Base-by-base conservation (phyloP, 1,140 invertebrate genomes). In the Acromyrmex heyeri region DNA sequence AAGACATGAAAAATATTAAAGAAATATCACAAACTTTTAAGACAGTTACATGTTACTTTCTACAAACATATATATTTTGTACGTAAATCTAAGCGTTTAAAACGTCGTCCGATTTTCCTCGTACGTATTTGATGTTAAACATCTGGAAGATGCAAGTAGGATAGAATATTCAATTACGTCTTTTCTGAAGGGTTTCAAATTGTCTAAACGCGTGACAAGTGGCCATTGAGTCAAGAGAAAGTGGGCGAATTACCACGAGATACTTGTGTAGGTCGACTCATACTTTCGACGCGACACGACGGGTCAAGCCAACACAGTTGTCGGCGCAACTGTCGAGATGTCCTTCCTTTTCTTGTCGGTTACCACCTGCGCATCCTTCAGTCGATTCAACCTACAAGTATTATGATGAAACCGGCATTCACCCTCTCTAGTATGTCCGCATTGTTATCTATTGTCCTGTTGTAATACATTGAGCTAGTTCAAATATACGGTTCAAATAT, bases 161-260 rank as follows among this genome's bases (percentile, higher is more conserved):
- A 38, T 76, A 16, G 34, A 76, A 44, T 61, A 76, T 61, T 57
- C 73, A 61, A 76, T 76, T 76, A 76, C n/a, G 30, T 38, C 73
- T 76, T 76, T 59, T 34, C 55, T 44, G 73, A 59, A 76, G n/a
- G 55, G 55, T 38, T 44, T 76, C 21, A 76, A 76, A 76, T 76
- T 76, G 53, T 76, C 34, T 76, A 61, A 76, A 30, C 61, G 65
- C 65, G 21, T 69, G 65, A 76, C 73, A 76, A 59, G 53, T 61
- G 55, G 55, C 55, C 34, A 38, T 76, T 76, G 34, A 76, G 21
- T 61, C 55, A n/a, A 38, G 73, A 76, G 73, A 76, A 76, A 76
- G 55, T 76, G 73, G 73, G 73, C 55, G 73, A 76, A 76, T 76
- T 76, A 61, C 21, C 55, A 38, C 62, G 16, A 55, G 16, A 55